Percentiles rank a stretch among this genome's conserved stretches.
phyloP scores from a whole-genome alignment of 2,113 vertebrate genomes.

The Talpa occidentalis region DNA sequence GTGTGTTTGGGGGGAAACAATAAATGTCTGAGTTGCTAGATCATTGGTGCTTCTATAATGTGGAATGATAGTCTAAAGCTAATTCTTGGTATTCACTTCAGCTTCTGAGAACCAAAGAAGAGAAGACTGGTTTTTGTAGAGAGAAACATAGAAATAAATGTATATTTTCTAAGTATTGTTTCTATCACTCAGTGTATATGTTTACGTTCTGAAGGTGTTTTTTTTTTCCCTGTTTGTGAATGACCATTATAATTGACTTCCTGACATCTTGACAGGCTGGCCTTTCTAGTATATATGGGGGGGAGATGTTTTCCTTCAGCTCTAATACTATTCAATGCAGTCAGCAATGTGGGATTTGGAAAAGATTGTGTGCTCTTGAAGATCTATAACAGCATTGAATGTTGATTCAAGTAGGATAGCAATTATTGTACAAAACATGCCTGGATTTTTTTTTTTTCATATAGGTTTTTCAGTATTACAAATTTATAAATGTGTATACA shows the following conservation, averaged over 20 bases:
- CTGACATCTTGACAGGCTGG: not conserved
- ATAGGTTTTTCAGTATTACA: not conserved
- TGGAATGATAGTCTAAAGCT: conserved; percentile 54
- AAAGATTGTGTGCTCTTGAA: not conserved
- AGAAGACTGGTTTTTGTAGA: not conserved
- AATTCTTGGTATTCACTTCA: not conserved
- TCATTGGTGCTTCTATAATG: conserved; percentile 53
- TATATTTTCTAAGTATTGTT: not conserved
- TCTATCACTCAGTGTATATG: not conserved
- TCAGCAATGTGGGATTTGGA: not conserved
- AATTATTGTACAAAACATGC: not conserved
- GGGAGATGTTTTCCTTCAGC: not conserved
- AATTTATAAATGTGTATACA: not conserved
- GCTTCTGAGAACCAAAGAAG: not conserved
- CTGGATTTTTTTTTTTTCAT: not conserved
- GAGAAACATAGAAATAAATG: not conserved
- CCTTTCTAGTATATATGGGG: not conserved
- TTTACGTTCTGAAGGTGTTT: not conserved
- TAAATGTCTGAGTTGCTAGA: conserved; percentile 26
- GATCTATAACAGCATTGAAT: not conserved
- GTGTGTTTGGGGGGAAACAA: not conserved
- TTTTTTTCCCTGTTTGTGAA: conserved; percentile 11
- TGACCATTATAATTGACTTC: not conserved
- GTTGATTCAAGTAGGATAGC: not conserved
- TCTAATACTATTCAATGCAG: not conserved